Evolutionary conservation across 2,797 vertebrate genomes (phyloP), one percentile per base, ranked within the genome.

Genomic region (Chelidonichthys spinosus): DNA sequence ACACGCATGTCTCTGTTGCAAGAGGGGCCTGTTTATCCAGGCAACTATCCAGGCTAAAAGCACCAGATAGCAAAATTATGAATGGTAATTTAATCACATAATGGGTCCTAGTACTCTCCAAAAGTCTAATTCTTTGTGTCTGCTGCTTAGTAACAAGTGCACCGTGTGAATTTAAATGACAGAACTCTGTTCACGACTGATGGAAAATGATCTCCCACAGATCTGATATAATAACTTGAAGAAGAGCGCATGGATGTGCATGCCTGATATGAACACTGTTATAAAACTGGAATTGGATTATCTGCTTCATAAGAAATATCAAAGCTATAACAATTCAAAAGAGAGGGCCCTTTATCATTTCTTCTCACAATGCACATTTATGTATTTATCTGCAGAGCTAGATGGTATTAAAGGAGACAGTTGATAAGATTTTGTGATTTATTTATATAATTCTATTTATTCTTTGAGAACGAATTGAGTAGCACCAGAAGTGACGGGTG

Each of bases 41-140:
- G 82, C 80, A 84, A 54, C 42, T 61, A 74, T 85, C 84, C 84
- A 86, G 69, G 60, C 78, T 87, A 83, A 86, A 87, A 90, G 81
- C 93, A 95, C 79, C 92, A 93, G 93, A 96, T 93, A 93, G 76
- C 92, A 94, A 94, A 95, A 96, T 95, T 95, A 95, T 95, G 95
- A 96, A 96, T 96, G 94, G 92, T 95, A 96, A 94, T 97, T 97
- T 95, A 96, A 96, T 96, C 95, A 95, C 93, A 95, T 96, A 96
- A 96, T 96, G 94, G 95, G 93, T 95, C 93, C 95, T 93, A 94
- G 25, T 92, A 95, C 94, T 95, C 94, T 95, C 93, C 94, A 94
- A 95, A 95, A 94, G 95, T 95, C 93, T 95, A 95, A 97, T 96
- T 96, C 94, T 92, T 95, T 93, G 70, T 93, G 91, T 93, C 95